Base-by-base conservation (phyloP, 2,888 invertebrate species). In the Cynaeus angustus region DNA sequence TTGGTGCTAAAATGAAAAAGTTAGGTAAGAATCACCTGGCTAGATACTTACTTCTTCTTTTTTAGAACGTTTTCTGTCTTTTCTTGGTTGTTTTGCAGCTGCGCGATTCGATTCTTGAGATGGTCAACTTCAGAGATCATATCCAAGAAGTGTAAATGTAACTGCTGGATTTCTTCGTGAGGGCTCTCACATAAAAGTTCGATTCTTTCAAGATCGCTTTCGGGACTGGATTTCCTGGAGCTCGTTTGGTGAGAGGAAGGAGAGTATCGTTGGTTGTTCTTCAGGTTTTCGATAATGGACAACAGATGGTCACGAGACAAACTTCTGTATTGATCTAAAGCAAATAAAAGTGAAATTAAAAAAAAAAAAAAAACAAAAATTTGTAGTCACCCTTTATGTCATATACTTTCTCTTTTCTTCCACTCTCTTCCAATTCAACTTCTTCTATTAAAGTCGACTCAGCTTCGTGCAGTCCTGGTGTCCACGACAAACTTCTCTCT, bases 161-260 rank as follows among this genome's bases (percentile, higher is more conserved):
- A 33, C 45, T 71, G 62, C 58, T 71, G 68, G 14, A 73, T 69
- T 62, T 73, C 73, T 14, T 66, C 72, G 43, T 72, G 72, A 21
- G 68, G 68, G 26, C 61, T 66, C 12, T 66, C 58, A 13, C 67
- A 70, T 8, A 65, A 62, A 12, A 68, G 50, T 52, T 73, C 73
- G 4, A 58, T 67, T 33, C 71, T 10, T 28, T 71, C 66, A 9
- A 69, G 59, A 41, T 73, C 73, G 58, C 73, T 73, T 53, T 71
- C 66, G 0, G 73, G 73, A 48, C 71, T 71, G 9, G 65, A 68
- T 16, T 71, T 71, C 21, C 69, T 41, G 2, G 69, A 69, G 30
- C 41, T 56, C 9, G 53, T 46, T 41, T 55, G 66, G 3, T 13
- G 61, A n/a, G 68, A 68, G 3, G 46, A 14, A 1, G 68, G 59